phyloP scores from a whole-genome alignment of 2,797 vertebrate genomes.

The Coregonus sp. region DNA sequence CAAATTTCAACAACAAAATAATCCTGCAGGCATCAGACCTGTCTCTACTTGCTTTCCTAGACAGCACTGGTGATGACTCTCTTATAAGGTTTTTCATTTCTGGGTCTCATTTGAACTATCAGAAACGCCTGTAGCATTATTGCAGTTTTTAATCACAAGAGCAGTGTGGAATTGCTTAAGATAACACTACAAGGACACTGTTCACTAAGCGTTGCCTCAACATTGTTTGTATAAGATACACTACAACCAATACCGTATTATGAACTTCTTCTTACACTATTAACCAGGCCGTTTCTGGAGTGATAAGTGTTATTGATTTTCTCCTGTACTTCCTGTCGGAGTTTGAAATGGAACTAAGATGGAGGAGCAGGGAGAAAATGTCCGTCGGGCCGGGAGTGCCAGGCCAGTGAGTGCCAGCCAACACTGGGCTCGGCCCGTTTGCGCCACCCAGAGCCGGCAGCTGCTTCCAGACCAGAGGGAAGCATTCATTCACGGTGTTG shows the following conservation, averaged over 20 bases:
- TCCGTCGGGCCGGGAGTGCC: constrained; percentile 50
- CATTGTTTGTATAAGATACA: background rate
- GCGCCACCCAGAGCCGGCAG: constrained; percentile 42
- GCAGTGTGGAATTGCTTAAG: background rate
- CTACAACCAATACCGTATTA: background rate
- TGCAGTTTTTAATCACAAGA: background rate
- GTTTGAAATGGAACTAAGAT: constrained; percentile 61
- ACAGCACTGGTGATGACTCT: background rate
- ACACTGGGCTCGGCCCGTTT: constrained; percentile 28
- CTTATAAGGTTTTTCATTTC: background rate
- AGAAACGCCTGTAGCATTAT: background rate
- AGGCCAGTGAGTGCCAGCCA: constrained; percentile 39
- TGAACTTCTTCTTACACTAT: background rate
- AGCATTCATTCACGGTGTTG: constrained; percentile 1
- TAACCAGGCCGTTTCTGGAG: background rate
- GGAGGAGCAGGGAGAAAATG: constrained; percentile 67
- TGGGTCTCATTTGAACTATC: background rate
- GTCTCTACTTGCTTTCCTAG: constrained; percentile 2
- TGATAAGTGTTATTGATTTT: background rate
- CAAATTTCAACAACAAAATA: background rate
- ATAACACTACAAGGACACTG: background rate
- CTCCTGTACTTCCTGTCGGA: constrained; percentile 18
- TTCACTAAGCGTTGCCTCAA: background rate
- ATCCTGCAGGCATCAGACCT: background rate
- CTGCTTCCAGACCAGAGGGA: background rate